Conservation (phyloP, 1,140 invertebrate genomes). For the Leptonema lineaticorne region DNA sequence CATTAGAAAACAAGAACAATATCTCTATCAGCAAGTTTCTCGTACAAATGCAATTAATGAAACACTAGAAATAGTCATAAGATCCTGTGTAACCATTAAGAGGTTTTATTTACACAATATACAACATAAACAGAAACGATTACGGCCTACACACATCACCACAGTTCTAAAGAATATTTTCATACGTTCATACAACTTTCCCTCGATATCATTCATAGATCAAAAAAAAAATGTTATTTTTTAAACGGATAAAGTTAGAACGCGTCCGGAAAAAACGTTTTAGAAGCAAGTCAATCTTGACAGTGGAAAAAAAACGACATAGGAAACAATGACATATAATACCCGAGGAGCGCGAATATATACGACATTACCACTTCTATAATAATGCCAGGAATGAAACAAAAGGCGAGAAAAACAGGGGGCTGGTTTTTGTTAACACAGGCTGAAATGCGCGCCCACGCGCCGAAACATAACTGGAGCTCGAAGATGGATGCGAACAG, state of each 20-base stretch:
- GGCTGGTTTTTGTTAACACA: no score
- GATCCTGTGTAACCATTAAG: not conserved
- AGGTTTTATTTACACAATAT: no score
- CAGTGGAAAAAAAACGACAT: no score
- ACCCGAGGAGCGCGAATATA: constrained; percentile 18
- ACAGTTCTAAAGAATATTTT: no score
- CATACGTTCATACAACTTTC: no score
- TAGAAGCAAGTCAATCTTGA: no score
- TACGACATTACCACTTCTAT: no score
- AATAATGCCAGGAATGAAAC: not conserved
- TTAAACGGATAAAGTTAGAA: no score
- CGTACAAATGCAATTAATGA: constrained; percentile 3
- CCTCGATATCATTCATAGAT: no score
- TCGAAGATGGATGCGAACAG: not conserved
- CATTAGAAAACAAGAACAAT: not conserved
- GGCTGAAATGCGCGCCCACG: not conserved
- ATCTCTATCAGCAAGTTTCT: not conserved
- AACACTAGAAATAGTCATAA: not conserved
- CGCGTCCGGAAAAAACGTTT: no score
- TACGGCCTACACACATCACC: not conserved
- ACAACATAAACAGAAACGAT: not conserved
- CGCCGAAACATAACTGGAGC: not conserved
- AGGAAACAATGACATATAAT: constrained; percentile 2
- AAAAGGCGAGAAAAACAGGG: constrained; percentile 6
- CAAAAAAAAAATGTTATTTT: no score